phyloP scores from a whole-genome alignment of 2,888 invertebrate genomes.

The Eupithecia abbreviata region DNA sequence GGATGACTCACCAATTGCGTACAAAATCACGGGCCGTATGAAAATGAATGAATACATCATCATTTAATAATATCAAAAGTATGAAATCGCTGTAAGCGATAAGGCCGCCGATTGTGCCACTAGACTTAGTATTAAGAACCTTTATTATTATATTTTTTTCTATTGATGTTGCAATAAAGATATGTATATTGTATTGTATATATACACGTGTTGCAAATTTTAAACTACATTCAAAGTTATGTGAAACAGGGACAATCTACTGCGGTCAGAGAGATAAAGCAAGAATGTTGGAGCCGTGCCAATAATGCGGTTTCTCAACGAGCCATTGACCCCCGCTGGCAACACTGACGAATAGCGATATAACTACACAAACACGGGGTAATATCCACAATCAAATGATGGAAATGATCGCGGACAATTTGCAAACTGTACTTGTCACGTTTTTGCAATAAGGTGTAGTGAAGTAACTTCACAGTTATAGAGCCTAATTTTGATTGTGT shows the following conservation, averaged over 20 bases:
- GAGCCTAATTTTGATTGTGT: too few relatives aligned
- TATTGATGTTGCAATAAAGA: too few relatives aligned
- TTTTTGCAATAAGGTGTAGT: constrained; percentile 20
- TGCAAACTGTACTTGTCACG: constrained; percentile 23
- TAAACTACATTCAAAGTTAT: not conserved
- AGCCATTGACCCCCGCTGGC: not conserved
- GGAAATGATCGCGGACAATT: constrained; percentile 17
- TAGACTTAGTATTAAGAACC: too few relatives aligned
- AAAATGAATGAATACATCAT: too few relatives aligned
- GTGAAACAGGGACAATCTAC: constrained; percentile 2
- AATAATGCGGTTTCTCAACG: not conserved
- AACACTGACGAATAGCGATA: not conserved
- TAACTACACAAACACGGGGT: constrained; percentile 18
- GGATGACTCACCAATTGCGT: too few relatives aligned
- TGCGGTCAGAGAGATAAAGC: not conserved
- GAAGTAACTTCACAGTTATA: not conserved
- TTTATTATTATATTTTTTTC: too few relatives aligned
- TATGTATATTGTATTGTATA: too few relatives aligned
- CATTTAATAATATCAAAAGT: too few relatives aligned
- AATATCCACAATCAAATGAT: constrained; percentile 10
- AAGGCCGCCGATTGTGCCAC: too few relatives aligned
- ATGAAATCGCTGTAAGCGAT: too few relatives aligned
- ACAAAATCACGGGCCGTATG: too few relatives aligned
- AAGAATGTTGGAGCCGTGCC: not conserved
- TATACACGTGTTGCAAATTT: not conserved